phyloP scores from a whole-genome alignment of 1,140 invertebrate species.

The Ptiloglossa arizonensis region DNA sequence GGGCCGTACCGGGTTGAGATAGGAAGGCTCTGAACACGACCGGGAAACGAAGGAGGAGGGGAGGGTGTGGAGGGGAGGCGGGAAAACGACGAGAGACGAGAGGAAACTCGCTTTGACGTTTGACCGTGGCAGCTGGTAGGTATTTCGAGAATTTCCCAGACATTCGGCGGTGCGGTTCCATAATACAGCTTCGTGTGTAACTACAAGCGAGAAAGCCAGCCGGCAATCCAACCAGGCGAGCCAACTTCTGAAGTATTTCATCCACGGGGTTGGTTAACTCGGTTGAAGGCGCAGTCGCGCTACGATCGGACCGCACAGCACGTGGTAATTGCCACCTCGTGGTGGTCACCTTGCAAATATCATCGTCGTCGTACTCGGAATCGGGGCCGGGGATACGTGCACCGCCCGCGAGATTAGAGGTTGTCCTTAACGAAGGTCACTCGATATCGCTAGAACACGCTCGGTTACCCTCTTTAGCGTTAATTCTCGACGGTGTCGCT shows the following conservation, averaged over 20 bases:
- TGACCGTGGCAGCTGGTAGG: constrained; percentile 39
- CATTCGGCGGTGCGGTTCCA: constrained; percentile 16
- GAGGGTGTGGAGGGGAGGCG: neutral
- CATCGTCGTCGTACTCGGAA: constrained; percentile 22
- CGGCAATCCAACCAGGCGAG: constrained; percentile 6
- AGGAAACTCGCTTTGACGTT: constrained; percentile 58
- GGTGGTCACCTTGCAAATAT: constrained; percentile 43
- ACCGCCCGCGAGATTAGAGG: constrained; percentile 20
- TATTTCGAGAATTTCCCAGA: constrained; percentile 60
- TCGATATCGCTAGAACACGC: neutral
- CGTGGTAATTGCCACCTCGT: constrained; percentile 49
- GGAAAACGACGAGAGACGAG: neutral
- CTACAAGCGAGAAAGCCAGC: constrained; percentile 32
- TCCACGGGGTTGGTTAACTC: constrained; percentile 22
- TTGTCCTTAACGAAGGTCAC: constrained; percentile 33
- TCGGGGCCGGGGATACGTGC: neutral
- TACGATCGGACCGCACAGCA: constrained; percentile 26
- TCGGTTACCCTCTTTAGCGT: neutral
- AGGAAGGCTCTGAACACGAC: neutral
- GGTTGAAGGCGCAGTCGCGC: neutral
- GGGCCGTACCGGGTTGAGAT: neutral
- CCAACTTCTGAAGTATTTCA: constrained; percentile 47
- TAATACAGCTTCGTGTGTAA: constrained; percentile 42
- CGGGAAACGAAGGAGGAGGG: too few species aligned
- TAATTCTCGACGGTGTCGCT: neutral